Percentiles rank a stretch among this genome's conserved stretches.
Evolutionary conservation across 2,888 invertebrate species (phyloP).

Genomic region (Microplitis manilae): DNA sequence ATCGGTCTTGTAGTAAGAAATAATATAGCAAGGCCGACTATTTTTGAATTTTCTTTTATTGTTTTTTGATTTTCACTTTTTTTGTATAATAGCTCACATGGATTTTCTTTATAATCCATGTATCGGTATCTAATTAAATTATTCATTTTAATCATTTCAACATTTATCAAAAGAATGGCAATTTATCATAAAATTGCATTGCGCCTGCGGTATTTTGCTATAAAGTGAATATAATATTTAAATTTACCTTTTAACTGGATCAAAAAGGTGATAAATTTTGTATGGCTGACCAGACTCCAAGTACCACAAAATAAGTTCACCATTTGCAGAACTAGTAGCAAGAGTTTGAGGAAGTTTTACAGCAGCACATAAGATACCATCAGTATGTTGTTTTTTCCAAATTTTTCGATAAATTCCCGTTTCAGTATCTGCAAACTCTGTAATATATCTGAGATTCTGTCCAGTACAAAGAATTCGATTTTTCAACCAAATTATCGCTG

Average conservation of each 20-base stretch:
- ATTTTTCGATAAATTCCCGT: slow-evolving; percentile 77
- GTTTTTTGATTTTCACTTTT: background rate
- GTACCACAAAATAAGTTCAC: slow-evolving; percentile 87
- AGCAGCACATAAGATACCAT: slow-evolving; percentile 83
- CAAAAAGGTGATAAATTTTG: slow-evolving; percentile 64
- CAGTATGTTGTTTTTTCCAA: slow-evolving; percentile 82
- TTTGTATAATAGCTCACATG: background rate
- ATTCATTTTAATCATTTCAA: background rate
- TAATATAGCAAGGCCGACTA: slow-evolving; percentile 79
- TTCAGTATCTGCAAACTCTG: slow-evolving; percentile 78
- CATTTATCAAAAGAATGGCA: no score
- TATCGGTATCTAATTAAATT: background rate
- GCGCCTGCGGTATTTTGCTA: no score
- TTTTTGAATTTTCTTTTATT: slow-evolving; percentile 43
- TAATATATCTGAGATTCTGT: slow-evolving; percentile 81
- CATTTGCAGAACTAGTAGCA: slow-evolving; percentile 84
- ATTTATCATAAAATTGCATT: no score
- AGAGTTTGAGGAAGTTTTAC: slow-evolving; percentile 77
- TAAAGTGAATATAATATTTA: background rate
- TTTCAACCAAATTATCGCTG: slow-evolving; percentile 73
- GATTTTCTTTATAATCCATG: slow-evolving; percentile 5
- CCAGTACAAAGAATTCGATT: slow-evolving; percentile 82
- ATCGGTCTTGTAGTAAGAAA: slow-evolving; percentile 78
- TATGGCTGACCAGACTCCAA: slow-evolving; percentile 87
- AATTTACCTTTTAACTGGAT: slow-evolving; percentile 66